phyloP scores from a whole-genome alignment of 2,797 vertebrate genomes.

The Tamandua tetradactyla region DNA sequence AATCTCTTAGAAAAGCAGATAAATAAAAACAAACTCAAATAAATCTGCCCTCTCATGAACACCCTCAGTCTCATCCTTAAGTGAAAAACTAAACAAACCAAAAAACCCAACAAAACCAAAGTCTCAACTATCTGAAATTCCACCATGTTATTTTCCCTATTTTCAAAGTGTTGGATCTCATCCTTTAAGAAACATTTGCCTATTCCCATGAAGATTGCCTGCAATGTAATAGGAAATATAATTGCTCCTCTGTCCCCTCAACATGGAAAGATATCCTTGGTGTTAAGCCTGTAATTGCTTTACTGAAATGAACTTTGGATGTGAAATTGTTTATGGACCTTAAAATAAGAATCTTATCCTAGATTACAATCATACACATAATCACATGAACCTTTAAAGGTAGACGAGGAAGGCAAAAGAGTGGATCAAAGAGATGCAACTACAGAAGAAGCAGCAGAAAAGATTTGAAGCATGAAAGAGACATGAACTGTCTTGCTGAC shows the following conservation, averaged over 20 bases:
- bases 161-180: not conserved
- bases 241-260: not conserved
- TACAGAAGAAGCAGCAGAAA: not conserved
- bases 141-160: not conserved
- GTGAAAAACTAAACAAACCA: not conserved
- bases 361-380: not conserved
- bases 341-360: not conserved
- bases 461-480: not conserved
- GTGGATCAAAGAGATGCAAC: not conserved
- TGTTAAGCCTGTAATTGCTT: not conserved
- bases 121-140: not conserved
- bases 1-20: not conserved
- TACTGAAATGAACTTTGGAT: not conserved
- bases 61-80: not conserved
- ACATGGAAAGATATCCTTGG: not conserved
- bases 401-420: not conserved
- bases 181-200: not conserved
- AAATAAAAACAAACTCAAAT: not conserved
- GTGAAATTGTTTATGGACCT: not conserved
- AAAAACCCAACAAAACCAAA: not conserved
- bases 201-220: not conserved
- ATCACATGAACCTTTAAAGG: not conserved
- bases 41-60: not conserved
- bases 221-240: not conserved
- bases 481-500: not conserved